Base-by-base conservation (phyloP, 2,113 vertebrate genomes). In the Mesitornis unicolor region DNA sequence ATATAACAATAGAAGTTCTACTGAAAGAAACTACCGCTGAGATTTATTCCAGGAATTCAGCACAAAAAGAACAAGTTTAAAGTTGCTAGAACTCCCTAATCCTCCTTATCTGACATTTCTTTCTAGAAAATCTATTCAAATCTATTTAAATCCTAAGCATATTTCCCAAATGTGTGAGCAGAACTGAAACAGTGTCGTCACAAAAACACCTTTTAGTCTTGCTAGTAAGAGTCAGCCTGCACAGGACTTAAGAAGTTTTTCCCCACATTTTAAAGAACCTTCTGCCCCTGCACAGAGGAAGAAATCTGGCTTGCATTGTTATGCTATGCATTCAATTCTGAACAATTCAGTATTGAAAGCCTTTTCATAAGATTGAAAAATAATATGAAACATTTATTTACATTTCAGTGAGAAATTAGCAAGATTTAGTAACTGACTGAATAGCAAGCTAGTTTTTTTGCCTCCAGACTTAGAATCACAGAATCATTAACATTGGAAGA, bases 51-150 rank as follows among this genome's bases (percentile, higher is more conserved):
- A 70, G 51, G 26, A 97, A 93, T 24, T 86, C 33, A 47, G 38
- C 57, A 86, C 15, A 67, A 29, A 95, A 90, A 69, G 20, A 93
- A 74, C 20, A 56, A 43, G 28, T 60, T 40, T 70, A 11, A 74
- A 78, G 71, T 54, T 84, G 76, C 64, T 77, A 75, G 29, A 95
- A 89, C 43, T 84, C 71, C 48, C 47, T 87, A 87, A 86, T 67
- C 69, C 73, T 91, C 42, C 40, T 71, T 78, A 87, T 68, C 80
- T 75, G 24, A 63, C 11, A 4, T 82, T 84, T 87, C 43, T 89
- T 92, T 76, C 83, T 64, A 89, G 86, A 90, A 92, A 73, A 93
- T 67, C 84, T 77, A 73, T 75, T 95, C 35, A 40, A 69, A 75
- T 38, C 38, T 61, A 20, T 31, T 87, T 75, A 73, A 89, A 84